A percentile compares a stretch with the other conserved stretches of the same genome.
phyloP scores from a whole-genome alignment of 2,888 invertebrate species.

The Drosophila mettleri region DNA sequence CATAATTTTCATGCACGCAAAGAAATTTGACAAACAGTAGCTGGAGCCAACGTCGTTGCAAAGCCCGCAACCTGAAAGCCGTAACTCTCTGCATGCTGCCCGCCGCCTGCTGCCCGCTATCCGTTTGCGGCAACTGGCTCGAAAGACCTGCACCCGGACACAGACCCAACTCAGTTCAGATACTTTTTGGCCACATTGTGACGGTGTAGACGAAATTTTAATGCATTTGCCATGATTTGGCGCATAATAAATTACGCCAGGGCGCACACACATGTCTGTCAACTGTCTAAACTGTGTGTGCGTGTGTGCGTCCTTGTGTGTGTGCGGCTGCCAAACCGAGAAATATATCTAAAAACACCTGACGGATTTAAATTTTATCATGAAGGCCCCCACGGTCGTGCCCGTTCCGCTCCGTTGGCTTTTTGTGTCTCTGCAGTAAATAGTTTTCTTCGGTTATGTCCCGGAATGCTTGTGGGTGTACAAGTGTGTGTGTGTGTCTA shows the following conservation, averaged over 20 bases:
- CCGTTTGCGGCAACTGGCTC: too few relatives aligned
- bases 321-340: constrained; percentile 29
- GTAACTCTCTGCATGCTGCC: neutral
- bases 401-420: constrained; percentile 25
- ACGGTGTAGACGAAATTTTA: constrained; percentile 69
- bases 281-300: constrained; percentile 29
- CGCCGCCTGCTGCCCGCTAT: neutral
- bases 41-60: constrained; percentile 28
- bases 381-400: constrained; percentile 35
- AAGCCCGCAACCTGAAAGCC: constrained; percentile 6
- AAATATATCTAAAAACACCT: constrained; percentile 65
- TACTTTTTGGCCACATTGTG: constrained; percentile 67
- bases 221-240: constrained; percentile 74
- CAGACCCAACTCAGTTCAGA: constrained; percentile 54
- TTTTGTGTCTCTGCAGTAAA: constrained; percentile 48
- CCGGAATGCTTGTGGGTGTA: constrained; percentile 39
- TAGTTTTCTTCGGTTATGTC: constrained; percentile 55
- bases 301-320: constrained; percentile 23
- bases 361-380: constrained; percentile 73
- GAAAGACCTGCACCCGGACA: constrained; percentile 19
- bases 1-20: constrained; percentile 57
- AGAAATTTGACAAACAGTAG: constrained; percentile 69
- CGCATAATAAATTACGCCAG: constrained; percentile 69
- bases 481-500: constrained; percentile 9
- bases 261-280: constrained; percentile 34